Base-by-base conservation (phyloP, 23 tunicate species). In the Ascidia mentula region DNA sequence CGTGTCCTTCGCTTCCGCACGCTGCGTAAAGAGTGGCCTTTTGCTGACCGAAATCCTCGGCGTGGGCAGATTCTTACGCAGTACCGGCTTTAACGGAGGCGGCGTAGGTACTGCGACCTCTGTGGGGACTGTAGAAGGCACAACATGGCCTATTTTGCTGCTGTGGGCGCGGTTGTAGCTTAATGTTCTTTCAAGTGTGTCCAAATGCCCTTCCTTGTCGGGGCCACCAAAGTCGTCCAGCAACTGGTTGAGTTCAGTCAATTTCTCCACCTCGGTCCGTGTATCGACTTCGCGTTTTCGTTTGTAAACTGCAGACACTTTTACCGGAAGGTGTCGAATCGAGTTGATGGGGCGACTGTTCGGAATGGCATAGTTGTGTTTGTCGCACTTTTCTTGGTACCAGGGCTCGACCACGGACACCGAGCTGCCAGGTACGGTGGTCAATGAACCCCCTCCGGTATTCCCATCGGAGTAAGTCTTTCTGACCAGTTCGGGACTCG, bases 361-460 rank as follows among this genome's bases (percentile, higher is more conserved):
- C 40, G 97, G 97, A 32, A 91, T 86, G 33, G 73, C 90, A 53
- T 91, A 91, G 34, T 91, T 87, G 32, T 77, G 86, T 24, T 77
- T 75, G 31, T 76, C 87, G 45, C 90, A 85, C 45, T 91, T 91
- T 40, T 91, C 89, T n/a, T 79, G 70, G 74, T 91, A 91, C 84
- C 81, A 84, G 34, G 76, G 75, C 35, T 90, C 96, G 13, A 53
- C 65, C 4, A 53, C 28, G 28, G 65, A 28, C 65, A 53, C 65
- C 2, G 65, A 53, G 24, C 65, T 53, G 1, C 65, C 65, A 6
- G 65, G 65, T 3, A 53, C 65, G 1, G 13, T 9, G 4, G 65
- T 28, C n/a, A n/a, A n/a, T n/a, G n/a, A n/a, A n/a, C n/a, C n/a
- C 28, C 24, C 22, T 26, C 24, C 24, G 22, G 65, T 20, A 9